phyloP scores from a whole-genome alignment of 2,888 invertebrate species.

The Sphecodes monilicornis region DNA sequence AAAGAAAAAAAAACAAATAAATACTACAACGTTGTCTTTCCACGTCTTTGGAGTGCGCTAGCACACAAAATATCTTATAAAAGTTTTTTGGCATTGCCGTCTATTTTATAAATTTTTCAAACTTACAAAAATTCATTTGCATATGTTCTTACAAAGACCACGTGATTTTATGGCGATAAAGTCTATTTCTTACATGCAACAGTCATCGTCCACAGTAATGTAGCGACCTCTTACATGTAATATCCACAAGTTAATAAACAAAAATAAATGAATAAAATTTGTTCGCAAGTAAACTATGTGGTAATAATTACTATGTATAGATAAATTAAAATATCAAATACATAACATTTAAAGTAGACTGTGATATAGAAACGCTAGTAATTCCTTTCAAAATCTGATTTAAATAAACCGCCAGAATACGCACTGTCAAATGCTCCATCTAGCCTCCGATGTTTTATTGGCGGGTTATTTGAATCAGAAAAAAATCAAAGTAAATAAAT shows the following conservation, averaged over 20 bases:
- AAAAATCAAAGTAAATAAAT: not conserved
- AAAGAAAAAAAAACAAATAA: not conserved
- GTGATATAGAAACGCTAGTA: not conserved
- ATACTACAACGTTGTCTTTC: not conserved
- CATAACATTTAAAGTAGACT: too few species aligned
- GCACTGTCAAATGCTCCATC: not conserved
- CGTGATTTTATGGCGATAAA: not conserved
- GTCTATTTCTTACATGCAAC: not conserved
- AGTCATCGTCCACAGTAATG: not conserved
- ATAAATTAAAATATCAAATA: not conserved
- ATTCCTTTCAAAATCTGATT: not conserved
- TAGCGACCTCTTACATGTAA: too few species aligned
- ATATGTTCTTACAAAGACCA: not conserved
- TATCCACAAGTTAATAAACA: too few species aligned
- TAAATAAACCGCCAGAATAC: not conserved
- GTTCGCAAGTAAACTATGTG: not conserved
- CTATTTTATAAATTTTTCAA: too few species aligned
- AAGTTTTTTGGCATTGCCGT: not conserved
- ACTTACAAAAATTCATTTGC: too few species aligned
- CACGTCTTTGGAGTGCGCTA: not conserved
- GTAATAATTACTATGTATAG: not conserved
- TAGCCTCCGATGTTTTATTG: not conserved
- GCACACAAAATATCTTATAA: not conserved
- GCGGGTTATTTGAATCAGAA: not conserved
- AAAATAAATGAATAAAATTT: not conserved